Base-by-base conservation (phyloP, 2,888 invertebrate species). In the Clunio marinus region DNA sequence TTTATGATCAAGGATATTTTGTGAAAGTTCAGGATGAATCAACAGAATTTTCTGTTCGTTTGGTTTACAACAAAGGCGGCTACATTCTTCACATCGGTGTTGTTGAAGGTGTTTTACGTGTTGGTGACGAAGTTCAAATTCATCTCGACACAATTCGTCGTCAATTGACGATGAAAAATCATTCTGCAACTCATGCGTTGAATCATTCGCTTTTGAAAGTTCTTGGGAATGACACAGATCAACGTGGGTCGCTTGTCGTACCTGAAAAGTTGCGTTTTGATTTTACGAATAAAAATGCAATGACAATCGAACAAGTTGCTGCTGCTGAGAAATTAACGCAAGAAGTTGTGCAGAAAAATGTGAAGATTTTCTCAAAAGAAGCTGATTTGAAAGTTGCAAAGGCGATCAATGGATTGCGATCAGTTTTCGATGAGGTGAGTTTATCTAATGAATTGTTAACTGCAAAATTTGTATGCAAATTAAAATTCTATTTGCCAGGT, bases 211-310 rank as follows among this genome's bases (percentile, higher is more conserved):
- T 99, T 69, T 83, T 97, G 69, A 88, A 88, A 77, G 94, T 97
- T 24, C 82, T 99, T 45, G 91, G 93, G 10, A 87, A 88, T 72
- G 94, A 93, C 73, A 89, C 95, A 10, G 96, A 98, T 77, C 98
- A 98, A 80, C 88, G 91, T 75, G 98, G 99, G 28, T 98, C 98
- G 0, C 83, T 99, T 35, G 99, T 99, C 1, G 96, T 97, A 73
- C 96, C 98, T 1, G 98, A 99, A 76, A 86, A 93, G 73, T 83
- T 99, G 66, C 85, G 99, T 71, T 99, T 99, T 78, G 99, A 99
- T 82, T 99, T 99, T 77, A 93, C 93, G 32, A 91, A 90, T 75
- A 96, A 96, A 80, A 88, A 88, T 28, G 96, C 96, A 1, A 88
- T 99, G 89, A 89, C 89, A 35, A 82, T 84, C 1, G 85, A 87